These are phyloP conservation scores for Hepsetus odoe DNA, from an alignment of 2,113 vertebrate species.

Conservation along the genomic window DNA sequence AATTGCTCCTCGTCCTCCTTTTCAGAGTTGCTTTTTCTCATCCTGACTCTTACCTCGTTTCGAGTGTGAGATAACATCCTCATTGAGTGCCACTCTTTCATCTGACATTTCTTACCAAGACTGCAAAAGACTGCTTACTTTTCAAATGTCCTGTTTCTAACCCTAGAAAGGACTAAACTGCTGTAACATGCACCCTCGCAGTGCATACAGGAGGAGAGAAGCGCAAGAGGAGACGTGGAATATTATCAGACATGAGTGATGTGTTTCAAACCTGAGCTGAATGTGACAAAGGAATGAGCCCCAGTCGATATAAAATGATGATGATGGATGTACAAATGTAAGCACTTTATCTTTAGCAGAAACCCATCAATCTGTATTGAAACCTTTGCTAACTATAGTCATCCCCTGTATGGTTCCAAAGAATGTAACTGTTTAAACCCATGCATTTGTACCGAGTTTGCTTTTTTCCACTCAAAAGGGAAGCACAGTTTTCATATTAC, in stretches of 20 bases:
- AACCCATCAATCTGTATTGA: constrained; percentile 49
- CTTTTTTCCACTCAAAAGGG: constrained; percentile 5
- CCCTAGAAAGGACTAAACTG: background rate
- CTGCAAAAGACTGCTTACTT: constrained; percentile 35
- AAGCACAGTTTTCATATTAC: constrained; percentile 38
- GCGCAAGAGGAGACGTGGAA: constrained; percentile 1
- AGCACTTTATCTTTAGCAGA: constrained; percentile 57
- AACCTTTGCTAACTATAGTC: constrained; percentile 34
- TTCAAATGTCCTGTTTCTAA: background rate
- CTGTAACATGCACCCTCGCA: constrained; percentile 14
- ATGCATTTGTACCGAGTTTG: constrained; percentile 10
- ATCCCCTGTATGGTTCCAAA: constrained; percentile 25
- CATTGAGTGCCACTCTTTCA: constrained; percentile 53
- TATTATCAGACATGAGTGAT: background rate
- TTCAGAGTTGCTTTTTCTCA: constrained; percentile 21
- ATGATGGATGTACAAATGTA: constrained; percentile 42
- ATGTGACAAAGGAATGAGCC: constrained; percentile 23
- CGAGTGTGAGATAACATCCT: constrained; percentile 57
- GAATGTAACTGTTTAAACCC: constrained; percentile 31
- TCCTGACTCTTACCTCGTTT: constrained; percentile 45
- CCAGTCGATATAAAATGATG: constrained; percentile 24
- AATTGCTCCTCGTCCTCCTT: constrained; percentile 29
- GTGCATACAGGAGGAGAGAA: background rate
- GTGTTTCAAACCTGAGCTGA: constrained; percentile 19
- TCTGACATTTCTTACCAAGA: constrained; percentile 36